These are phyloP conservation scores for Drosophila merina DNA, from an alignment of 2,888 invertebrate species.

Conservation along the genomic window DNA sequence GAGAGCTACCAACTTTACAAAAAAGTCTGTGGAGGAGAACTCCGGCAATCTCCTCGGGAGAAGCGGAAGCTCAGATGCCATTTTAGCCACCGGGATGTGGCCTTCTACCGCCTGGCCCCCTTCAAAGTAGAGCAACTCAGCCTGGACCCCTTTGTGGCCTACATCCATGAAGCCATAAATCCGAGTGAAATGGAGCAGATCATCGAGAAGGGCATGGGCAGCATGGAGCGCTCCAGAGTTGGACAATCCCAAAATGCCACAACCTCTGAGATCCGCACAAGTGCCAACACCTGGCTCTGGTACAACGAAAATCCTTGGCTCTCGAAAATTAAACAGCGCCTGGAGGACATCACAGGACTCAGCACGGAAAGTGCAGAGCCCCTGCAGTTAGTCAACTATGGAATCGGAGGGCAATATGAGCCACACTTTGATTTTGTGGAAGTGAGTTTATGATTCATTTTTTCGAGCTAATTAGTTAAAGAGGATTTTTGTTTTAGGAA, in stretches of 20 bases:
- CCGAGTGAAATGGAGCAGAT: constrained; percentile 84
- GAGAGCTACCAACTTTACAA: constrained; percentile 41
- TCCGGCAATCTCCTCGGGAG: constrained; percentile 77
- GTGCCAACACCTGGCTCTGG: constrained; percentile 86
- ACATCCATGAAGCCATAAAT: constrained; percentile 65
- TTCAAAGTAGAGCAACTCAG: constrained; percentile 85
- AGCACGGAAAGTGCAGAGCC: constrained; percentile 87
- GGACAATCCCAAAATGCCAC: constrained; percentile 81
- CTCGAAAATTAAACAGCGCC: constrained; percentile 62
- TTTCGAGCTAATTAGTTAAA: not conserved
- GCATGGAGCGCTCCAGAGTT: constrained; percentile 50
- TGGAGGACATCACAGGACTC: constrained; percentile 64
- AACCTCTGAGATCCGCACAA: constrained; percentile 86
- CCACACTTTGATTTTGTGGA: constrained; percentile 96
- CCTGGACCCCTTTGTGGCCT: constrained; percentile 85
- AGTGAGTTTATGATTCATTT: constrained; percentile 64
- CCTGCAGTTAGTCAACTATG: constrained; percentile 98
- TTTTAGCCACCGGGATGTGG: constrained; percentile 50
- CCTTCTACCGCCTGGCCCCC: constrained; percentile 75
- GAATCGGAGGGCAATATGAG: constrained; percentile 99
- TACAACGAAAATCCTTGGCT: constrained; percentile 84
- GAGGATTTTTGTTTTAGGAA: not conserved
- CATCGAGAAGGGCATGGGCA: constrained; percentile 24
- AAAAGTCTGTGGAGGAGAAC: constrained; percentile 84
- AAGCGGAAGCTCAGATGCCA: constrained; percentile 71